Evolutionary conservation across 2,888 invertebrate genomes (phyloP).

Genomic region (Euzophera pinguis): DNA sequence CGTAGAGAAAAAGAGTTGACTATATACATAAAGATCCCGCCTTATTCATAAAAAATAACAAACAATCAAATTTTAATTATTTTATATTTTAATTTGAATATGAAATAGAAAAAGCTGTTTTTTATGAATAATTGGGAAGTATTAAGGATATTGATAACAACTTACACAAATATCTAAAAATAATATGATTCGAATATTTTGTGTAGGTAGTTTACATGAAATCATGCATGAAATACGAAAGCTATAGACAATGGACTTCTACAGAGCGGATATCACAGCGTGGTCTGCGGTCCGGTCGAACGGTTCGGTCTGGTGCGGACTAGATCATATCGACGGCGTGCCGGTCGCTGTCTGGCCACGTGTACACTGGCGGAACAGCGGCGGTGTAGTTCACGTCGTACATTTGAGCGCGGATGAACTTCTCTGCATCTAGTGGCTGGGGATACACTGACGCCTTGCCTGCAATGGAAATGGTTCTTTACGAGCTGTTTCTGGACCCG

Average conservation of each 20-base stretch:
- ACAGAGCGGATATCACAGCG: conserved; percentile 4
- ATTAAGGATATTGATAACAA: too few species aligned
- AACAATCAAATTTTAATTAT: too few species aligned
- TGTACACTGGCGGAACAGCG: conserved; percentile 84
- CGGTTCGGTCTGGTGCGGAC: not conserved
- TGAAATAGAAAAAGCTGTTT: too few species aligned
- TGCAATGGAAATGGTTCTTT: conserved; percentile 50
- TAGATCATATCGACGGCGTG: conserved; percentile 51
- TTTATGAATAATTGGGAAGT: too few species aligned
- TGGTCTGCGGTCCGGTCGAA: not conserved
- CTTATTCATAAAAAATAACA: too few species aligned
- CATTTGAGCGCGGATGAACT: conserved; percentile 89
- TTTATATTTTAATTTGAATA: too few species aligned
- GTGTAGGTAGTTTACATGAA: not conserved
- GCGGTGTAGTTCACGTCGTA: conserved; percentile 86
- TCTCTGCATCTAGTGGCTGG: conserved; percentile 85
- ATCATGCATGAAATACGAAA: too few species aligned
- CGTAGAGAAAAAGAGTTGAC: too few species aligned
- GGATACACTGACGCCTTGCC: conserved; percentile 89
- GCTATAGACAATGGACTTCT: not conserved
- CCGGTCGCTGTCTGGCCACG: conserved; percentile 52
- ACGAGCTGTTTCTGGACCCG: too few species aligned
- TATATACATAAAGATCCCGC: too few species aligned
- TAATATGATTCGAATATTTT: not conserved
- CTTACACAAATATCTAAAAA: too few species aligned